These are phyloP conservation scores for Tetramorium alpestre DNA, from an alignment of 1,140 invertebrate genomes.

Conservation along the genomic window DNA sequence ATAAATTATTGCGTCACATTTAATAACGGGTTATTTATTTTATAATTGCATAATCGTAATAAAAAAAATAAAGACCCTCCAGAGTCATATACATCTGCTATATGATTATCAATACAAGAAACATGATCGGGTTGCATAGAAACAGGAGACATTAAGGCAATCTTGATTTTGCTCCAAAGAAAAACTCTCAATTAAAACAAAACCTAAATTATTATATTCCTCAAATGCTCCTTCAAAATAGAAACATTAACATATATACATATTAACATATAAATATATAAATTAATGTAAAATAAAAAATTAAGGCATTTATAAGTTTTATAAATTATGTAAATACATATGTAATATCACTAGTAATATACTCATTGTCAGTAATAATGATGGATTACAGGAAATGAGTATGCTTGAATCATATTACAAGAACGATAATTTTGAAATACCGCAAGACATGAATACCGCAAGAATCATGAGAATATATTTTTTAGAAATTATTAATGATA, in stretches of 20 bases:
- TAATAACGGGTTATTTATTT: not conserved
- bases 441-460: not conserved
- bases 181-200: not conserved
- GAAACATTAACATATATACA: not conserved
- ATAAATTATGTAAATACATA: not conserved
- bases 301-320: not conserved
- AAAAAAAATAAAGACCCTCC: not conserved
- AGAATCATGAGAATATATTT: not conserved
- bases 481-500: not conserved
- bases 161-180: not conserved
- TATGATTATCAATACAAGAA: not conserved
- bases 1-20: not conserved
- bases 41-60: not conserved
- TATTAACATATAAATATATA: not conserved
- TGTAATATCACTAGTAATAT: not conserved
- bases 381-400: not conserved
- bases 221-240: not conserved
- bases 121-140: conserved; percentile 23
- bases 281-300: not conserved
- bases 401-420: not conserved
- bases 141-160: not conserved
- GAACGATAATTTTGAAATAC: not conserved
- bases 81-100: not conserved
- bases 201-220: not conserved
- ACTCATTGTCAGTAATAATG: not conserved